Base-by-base conservation (phyloP, 2,797 vertebrate species). In the Neosalanx taihuensis region DNA sequence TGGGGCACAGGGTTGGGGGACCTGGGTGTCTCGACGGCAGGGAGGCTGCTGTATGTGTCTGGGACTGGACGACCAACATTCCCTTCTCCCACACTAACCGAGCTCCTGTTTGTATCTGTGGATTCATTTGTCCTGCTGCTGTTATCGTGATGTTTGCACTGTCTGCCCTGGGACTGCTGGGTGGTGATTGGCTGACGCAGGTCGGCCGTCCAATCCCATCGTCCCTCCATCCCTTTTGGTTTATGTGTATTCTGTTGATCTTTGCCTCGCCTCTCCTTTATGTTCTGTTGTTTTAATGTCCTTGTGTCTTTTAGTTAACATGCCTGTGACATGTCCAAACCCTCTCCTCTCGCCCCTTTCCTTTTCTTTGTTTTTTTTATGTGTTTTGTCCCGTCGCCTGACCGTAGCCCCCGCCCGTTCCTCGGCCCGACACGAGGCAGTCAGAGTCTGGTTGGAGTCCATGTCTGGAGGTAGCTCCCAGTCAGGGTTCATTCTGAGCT, bases 391-490 rank as follows among this genome's bases (percentile, higher is more conserved):
- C 62, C 82, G 84, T 73, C 86, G 20, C 85, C 85, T 88, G 89
- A 92, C 90, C 91, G 89, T 95, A 98, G 98, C 92, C 82, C 94
- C 93, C 64, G 93, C 93, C 92, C 95, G 94, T 91, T 93, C 94
- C 76, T 97, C 96, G 89, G 72, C 94, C 85, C 95, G 94, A 88
- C 94, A 92, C 76, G 95, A 98, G 85, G 96, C 94, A 78, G 97
- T 99, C 89, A 94, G 95, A 94, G 96, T 96, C 93, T 99, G 98
- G 98, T 93, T 99, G 96, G 96, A 99, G 89, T 95, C 96, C 67
- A 88, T 98, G 91, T 94, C 95, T 81, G 94, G 96, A 99, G 98
- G 98, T 99, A 99, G 97, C 93, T 87, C 91, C 84, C 90, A 90
- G 64, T 51, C 74, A 49, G 83, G 85, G 85, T 79, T 85, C 33